phyloP scores from a whole-genome alignment of 2,797 vertebrate genomes.

The Melanogrammus aeglefinus region DNA sequence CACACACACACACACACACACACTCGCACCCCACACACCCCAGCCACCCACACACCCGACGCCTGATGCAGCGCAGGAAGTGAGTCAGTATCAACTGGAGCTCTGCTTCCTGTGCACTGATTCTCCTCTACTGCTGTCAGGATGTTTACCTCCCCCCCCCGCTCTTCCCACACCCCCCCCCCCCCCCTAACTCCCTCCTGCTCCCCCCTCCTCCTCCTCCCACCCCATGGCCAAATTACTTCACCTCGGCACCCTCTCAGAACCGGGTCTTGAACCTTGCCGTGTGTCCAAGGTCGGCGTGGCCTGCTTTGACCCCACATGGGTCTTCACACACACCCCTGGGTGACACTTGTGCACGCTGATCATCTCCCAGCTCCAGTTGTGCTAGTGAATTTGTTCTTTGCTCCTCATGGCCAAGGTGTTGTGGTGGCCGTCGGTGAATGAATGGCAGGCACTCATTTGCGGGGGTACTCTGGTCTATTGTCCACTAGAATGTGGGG shows the following conservation, averaged over 20 bases:
- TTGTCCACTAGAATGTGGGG: too few relatives aligned
- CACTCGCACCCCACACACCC: too few relatives aligned
- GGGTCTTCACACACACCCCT: conserved; percentile 9
- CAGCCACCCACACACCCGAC: conserved; percentile 16
- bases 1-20: background rate
- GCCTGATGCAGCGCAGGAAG: conserved; percentile 61
- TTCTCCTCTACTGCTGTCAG: conserved; percentile 50
- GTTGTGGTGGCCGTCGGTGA: background rate
- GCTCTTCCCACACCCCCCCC: conserved; percentile 2
- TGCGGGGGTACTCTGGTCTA: too few relatives aligned
- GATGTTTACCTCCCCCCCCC: conserved; percentile 16
- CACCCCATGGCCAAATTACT: conserved; percentile 32
- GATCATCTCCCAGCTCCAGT: too few relatives aligned
- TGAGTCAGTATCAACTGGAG: conserved; percentile 68
- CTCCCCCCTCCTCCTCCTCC: conserved; percentile 22
- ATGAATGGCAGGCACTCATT: background rate
- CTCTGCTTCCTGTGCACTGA: conserved; percentile 69
- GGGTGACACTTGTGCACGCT: background rate
- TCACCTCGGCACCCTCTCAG: conserved; percentile 15
- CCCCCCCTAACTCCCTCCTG: conserved; percentile 7
- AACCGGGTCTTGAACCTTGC: conserved; percentile 30
- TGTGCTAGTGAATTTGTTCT: too few relatives aligned
- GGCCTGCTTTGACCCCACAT: background rate
- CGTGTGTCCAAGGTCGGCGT: conserved; percentile 27
- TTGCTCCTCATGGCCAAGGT: too few relatives aligned